Conservation (phyloP, 2,888 invertebrate genomes). For the Galeruca laticollis region DNA sequence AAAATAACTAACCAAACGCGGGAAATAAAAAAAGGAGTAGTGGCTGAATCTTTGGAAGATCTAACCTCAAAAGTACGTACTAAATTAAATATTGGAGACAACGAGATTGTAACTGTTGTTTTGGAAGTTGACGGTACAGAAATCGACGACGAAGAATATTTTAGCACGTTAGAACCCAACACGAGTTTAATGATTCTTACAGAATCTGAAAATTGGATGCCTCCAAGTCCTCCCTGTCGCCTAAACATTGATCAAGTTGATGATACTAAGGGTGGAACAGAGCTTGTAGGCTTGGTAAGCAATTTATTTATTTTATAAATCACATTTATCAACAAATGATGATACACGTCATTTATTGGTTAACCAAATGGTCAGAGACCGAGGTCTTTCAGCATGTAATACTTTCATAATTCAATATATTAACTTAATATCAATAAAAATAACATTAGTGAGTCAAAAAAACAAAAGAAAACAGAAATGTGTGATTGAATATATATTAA, state of each 20-base stretch:
- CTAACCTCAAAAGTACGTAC: conserved; percentile 81
- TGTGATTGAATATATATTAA: too few relatives aligned
- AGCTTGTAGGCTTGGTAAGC: conserved; percentile 78
- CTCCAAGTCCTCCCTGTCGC: conserved; percentile 74
- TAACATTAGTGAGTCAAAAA: too few relatives aligned
- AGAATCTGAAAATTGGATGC: conserved; percentile 80
- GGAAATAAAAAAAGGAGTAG: conserved; percentile 85
- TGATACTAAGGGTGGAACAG: conserved; percentile 67
- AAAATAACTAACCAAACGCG: conserved; percentile 85
- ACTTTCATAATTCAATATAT: too few relatives aligned
- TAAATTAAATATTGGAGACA: conserved; percentile 75
- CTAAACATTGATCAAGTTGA: conserved; percentile 65
- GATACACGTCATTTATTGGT: too few relatives aligned
- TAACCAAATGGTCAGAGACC: too few relatives aligned
- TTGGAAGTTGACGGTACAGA: conserved; percentile 94
- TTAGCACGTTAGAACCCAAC: conserved; percentile 89
- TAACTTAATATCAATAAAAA: too few relatives aligned
- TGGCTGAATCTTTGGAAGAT: conserved; percentile 83
- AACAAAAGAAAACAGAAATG: too few relatives aligned
- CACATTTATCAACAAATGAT: background rate
- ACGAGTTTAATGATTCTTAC: conserved; percentile 86
- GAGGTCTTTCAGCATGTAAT: too few relatives aligned
- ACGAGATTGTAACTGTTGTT: conserved; percentile 81
- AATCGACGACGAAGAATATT: conserved; percentile 96
- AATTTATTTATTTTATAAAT: background rate